Base-by-base conservation (phyloP, 2,888 invertebrate species). In the Diaprepes abbreviatus region DNA sequence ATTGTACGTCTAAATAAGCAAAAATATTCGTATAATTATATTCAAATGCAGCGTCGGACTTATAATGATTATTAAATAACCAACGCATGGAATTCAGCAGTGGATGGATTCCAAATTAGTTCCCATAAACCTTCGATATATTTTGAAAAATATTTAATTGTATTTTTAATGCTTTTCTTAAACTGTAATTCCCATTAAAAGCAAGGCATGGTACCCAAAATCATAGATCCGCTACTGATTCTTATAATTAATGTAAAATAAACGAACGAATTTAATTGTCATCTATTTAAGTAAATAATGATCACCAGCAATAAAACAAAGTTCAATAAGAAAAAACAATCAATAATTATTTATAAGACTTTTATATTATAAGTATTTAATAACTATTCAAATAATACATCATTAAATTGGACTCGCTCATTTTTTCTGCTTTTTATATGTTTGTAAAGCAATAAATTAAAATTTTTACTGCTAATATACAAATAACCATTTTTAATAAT, bases 241-340 rank as follows among this genome's bases (percentile, higher is more conserved):
- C n/a, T 12, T 21, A 24, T 24, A 45, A 45, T 45, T 45, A 45
- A 12, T 24, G 24, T 12, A 50, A 50, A 50, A 50, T 50, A 9
- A 7, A 4, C 2, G 1, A 12, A 24, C 28, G 16, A 28, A 58
- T 43, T 43, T 58, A 58, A 58, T 58, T 58, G 43, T 58, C 17
- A 58, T 31, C 24, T 43, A 40, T 40, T 58, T 58, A 43, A 58
- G 14, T 38, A 58, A 58, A 55, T 55, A 58, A 58, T 58, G 40
- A 38, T 9, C 6, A 43, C 10, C 9, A 43, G 16, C 16, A 28
- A 40, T 31, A 31, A 31, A 58, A 31, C 58, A 58, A 58, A 58
- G 58, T 58, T 43, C 43, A 58, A 43, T 28, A 50, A 3, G 19
- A 43, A 50, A 50, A 31, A 50, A 50, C 48, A 50, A 50, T 50